A percentile compares a stretch with the other conserved stretches of the same genome.
phyloP scores from a whole-genome alignment of 1,140 invertebrate species.

The Euwallacea fornicatus region DNA sequence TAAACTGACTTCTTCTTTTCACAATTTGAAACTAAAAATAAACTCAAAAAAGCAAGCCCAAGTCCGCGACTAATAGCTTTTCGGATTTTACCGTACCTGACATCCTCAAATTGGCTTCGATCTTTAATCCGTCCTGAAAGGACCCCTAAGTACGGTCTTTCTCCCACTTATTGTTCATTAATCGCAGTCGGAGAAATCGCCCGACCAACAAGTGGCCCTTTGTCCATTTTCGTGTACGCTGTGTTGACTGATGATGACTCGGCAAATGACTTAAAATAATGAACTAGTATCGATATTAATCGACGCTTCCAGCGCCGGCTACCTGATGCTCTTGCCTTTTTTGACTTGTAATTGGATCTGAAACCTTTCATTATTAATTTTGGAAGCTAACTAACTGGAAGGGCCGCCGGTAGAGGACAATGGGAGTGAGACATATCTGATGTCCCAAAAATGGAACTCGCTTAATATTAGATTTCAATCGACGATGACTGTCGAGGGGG shows the following conservation, averaged over 20 bases:
- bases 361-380: slow-evolving; percentile 18
- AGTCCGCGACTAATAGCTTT: no score
- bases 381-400: slow-evolving; percentile 10
- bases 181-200: slow-evolving; percentile 30
- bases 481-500: not conserved
- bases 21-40: no score
- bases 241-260: slow-evolving; percentile 7
- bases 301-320: not conserved
- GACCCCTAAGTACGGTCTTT: slow-evolving; percentile 35
- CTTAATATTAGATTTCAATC: slow-evolving; percentile 2
- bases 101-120: slow-evolving; percentile 42
- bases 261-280: not conserved
- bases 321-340: not conserved
- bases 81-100: slow-evolving; percentile 2
- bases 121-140: slow-evolving; percentile 40
- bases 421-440: slow-evolving; percentile 5
- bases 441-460: slow-evolving; percentile 3
- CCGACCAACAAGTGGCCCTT: slow-evolving; percentile 18
- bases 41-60: no score
- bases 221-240: slow-evolving; percentile 1
- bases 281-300: not conserved
- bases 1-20: no score
- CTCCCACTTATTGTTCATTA: slow-evolving; percentile 42
- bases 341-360: slow-evolving; percentile 14
- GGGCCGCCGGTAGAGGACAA: slow-evolving; percentile 7